Conservation (phyloP, 2,797 vertebrate genomes). For the Centroberyx gerrardi region DNA sequence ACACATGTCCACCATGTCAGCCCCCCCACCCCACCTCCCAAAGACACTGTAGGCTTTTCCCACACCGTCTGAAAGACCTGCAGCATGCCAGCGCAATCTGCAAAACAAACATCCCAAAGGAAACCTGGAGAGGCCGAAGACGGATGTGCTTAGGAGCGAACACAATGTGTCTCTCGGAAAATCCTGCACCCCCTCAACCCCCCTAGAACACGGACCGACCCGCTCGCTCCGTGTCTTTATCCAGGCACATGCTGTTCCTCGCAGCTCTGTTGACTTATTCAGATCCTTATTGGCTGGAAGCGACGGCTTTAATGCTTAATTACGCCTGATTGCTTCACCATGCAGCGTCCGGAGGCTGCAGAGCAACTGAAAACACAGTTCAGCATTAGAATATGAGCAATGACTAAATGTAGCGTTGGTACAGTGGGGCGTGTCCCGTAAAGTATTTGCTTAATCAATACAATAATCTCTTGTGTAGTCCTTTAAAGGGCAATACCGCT, state of each 20-base stretch:
- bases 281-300: constrained; percentile 1
- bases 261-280: background rate
- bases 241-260: background rate
- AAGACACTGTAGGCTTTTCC: constrained; percentile 4
- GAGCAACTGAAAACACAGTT: background rate
- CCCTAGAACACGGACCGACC: background rate
- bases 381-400: background rate
- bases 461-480: no score
- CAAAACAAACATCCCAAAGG: constrained; percentile 30
- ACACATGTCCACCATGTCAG: constrained; percentile 39
- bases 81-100: constrained; percentile 20
- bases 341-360: background rate
- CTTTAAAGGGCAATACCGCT: no score
- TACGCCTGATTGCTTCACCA: background rate
- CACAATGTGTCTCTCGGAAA: constrained; percentile 8
- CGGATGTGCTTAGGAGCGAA: background rate
- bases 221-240: background rate
- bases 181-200: background rate
- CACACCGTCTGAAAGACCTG: constrained; percentile 19
- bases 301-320: constrained; percentile 1
- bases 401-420: no score
- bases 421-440: no score
- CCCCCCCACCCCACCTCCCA: background rate
- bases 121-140: constrained; percentile 12
- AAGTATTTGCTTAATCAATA: no score